Evolutionary conservation across 2,113 vertebrate genomes (phyloP).

Genomic region (Pipa parva): DNA sequence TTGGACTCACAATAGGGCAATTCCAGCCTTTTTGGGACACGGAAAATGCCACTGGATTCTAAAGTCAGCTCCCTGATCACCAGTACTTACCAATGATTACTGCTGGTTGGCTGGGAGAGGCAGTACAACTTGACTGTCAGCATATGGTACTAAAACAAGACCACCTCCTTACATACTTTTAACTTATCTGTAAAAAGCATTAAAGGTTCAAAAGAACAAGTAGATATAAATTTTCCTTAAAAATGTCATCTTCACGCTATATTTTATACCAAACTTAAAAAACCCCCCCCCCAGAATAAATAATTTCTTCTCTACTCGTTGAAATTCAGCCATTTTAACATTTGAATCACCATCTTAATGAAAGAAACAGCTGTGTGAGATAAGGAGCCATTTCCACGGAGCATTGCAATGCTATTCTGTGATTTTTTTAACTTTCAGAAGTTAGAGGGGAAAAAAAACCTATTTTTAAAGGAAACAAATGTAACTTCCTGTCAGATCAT

Average conservation of each 20-base stretch:
- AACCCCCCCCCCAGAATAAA: constrained; percentile 2
- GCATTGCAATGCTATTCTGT: neutral
- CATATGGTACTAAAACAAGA: too few species aligned
- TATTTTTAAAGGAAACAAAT: constrained; percentile 17
- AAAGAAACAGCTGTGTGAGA: constrained; percentile 18
- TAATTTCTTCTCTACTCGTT: constrained; percentile 2
- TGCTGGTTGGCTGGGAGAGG: too few species aligned
- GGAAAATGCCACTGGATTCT: too few species aligned
- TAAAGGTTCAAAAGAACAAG: neutral
- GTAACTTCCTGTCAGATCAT: constrained; percentile 8
- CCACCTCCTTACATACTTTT: too few species aligned
- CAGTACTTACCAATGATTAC: too few species aligned
- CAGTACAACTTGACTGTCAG: too few species aligned
- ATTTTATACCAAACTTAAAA: constrained; percentile 7
- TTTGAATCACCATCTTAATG: constrained; percentile 3
- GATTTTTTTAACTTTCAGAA: neutral
- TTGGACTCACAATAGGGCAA: too few species aligned
- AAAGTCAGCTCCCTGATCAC: too few species aligned
- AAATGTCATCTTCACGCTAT: neutral
- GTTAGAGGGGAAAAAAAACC: neutral
- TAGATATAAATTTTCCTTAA: neutral
- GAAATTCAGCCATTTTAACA: constrained; percentile 8
- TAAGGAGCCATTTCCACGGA: constrained; percentile 9
- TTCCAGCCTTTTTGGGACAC: too few species aligned
- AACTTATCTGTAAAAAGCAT: constrained; percentile 7